A percentile compares a stretch with the other conserved stretches of the same genome.
Evolutionary conservation across 2,797 vertebrate genomes (phyloP).

Genomic region (Malurus leucopterus): DNA sequence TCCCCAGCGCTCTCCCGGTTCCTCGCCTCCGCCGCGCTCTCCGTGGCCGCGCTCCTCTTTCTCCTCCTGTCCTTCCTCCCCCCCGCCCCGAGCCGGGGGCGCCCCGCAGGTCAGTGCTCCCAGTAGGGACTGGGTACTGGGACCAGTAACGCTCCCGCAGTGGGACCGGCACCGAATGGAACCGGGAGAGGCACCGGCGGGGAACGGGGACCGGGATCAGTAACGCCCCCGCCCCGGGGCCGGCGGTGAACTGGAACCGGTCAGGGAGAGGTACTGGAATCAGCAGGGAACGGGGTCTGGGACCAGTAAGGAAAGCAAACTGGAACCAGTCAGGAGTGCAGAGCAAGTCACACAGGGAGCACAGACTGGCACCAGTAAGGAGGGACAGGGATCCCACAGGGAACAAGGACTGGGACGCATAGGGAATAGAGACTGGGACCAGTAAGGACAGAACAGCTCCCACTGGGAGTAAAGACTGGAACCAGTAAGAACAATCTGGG

Average conservation of each 20-base stretch:
- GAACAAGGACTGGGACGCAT: too few relatives aligned
- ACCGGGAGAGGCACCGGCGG: too few relatives aligned
- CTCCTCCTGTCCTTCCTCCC: slow-evolving; percentile 37
- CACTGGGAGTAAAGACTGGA: too few relatives aligned
- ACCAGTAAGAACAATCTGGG: too few relatives aligned
- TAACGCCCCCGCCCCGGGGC: too few relatives aligned
- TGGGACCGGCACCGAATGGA: too few relatives aligned
- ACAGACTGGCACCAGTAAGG: too few relatives aligned
- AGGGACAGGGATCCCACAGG: too few relatives aligned
- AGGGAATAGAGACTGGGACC: not conserved
- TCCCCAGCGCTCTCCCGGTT: slow-evolving; percentile 21
- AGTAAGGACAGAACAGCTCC: too few relatives aligned
- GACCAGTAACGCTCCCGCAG: not conserved
- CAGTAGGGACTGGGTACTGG: not conserved
- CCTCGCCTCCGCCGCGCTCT: slow-evolving; percentile 30
- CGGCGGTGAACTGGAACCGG: not conserved
- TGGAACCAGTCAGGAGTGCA: not conserved
- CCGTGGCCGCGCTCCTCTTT: not conserved
- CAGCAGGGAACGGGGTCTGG: not conserved
- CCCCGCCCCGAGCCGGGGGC: not conserved
- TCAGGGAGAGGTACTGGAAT: not conserved
- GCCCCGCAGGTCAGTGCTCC: slow-evolving; percentile 37
- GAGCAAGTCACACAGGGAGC: too few relatives aligned
- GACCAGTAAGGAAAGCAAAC: too few relatives aligned
- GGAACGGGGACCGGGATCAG: not conserved